Evolutionary conservation across 2,113 vertebrate species (phyloP).

Genomic region (Zootoca vivipara): DNA sequence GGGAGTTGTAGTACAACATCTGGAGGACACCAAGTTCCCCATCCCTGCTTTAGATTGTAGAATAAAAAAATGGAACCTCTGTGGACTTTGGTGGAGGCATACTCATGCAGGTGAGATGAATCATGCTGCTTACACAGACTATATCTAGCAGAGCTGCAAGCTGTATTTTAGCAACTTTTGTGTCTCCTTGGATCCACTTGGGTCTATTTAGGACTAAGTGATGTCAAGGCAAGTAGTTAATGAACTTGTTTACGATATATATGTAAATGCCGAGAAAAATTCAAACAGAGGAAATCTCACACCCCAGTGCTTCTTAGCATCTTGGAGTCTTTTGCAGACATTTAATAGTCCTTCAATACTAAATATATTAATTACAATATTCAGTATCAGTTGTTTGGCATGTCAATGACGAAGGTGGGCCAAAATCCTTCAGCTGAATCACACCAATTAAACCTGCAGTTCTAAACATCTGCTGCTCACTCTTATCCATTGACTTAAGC

Average conservation of each 20-base stretch:
- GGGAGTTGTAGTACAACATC: no score
- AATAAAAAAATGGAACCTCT: background rate
- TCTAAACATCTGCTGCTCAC: background rate
- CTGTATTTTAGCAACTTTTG: conserved; percentile 4
- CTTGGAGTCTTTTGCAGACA: conserved; percentile 33
- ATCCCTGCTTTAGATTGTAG: background rate
- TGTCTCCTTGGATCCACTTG: conserved; percentile 45
- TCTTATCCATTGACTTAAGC: background rate
- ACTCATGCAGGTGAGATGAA: background rate
- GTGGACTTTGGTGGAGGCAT: background rate
- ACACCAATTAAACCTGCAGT: conserved; percentile 51
- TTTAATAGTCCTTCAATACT: conserved; percentile 49
- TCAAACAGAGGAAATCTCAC: conserved; percentile 45
- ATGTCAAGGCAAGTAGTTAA: conserved; percentile 18
- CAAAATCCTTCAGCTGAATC: conserved; percentile 50
- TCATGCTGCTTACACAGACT: background rate
- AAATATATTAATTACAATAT: conserved; percentile 47
- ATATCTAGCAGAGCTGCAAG: conserved; percentile 1
- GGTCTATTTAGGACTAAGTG: conserved; percentile 21
- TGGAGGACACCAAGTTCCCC: no score
- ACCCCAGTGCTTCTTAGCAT: conserved; percentile 53
- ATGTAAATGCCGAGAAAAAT: background rate
- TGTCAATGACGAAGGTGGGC: background rate
- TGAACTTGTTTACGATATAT: conserved; percentile 4
- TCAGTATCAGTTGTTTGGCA: conserved; percentile 53